Percentiles rank a stretch among this genome's conserved stretches.
These are phyloP conservation scores for Bellardia bayeri DNA, from an alignment of 2,888 invertebrate species.

Conservation along the genomic window DNA sequence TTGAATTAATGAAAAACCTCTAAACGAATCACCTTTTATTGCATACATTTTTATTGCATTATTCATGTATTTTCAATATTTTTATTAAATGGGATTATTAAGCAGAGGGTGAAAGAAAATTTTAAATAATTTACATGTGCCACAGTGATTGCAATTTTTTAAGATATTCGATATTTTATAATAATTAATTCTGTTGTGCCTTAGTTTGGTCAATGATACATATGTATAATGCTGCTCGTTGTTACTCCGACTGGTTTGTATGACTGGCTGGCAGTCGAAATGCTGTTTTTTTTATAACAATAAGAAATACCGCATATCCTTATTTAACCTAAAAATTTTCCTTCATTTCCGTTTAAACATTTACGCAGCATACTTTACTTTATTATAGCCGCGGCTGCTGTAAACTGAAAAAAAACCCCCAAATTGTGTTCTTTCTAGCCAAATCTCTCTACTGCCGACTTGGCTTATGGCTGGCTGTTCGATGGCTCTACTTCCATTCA, in stretches of 20 bases:
- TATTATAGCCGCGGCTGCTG: not conserved
- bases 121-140: too few relatives aligned
- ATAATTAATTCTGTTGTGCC: not conserved
- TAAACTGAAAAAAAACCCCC: constrained; percentile 16
- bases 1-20: too few relatives aligned
- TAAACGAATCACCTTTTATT: too few relatives aligned
- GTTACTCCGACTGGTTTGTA: not conserved
- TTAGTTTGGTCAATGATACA: not conserved
- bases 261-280: not conserved
- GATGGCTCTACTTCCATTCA: constrained; percentile 52
- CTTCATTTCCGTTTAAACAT: constrained; percentile 58
- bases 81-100: too few relatives aligned
- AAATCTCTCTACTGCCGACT: constrained; percentile 24
- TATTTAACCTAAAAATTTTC: constrained; percentile 65
- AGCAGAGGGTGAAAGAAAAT: too few relatives aligned
- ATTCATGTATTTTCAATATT: too few relatives aligned
- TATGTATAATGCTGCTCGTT: not conserved
- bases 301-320: constrained; percentile 65
- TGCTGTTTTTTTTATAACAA: constrained; percentile 10
- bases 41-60: too few relatives aligned
- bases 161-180: not conserved
- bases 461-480: constrained; percentile 50
- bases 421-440: constrained; percentile 38
- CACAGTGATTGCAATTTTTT: too few relatives aligned
- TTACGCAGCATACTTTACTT: constrained; percentile 33